Evolutionary conservation across 1,140 invertebrate species (phyloP), one percentile per base, ranked within the genome.

Genomic region (Oryzaephilus surinamensis): DNA sequence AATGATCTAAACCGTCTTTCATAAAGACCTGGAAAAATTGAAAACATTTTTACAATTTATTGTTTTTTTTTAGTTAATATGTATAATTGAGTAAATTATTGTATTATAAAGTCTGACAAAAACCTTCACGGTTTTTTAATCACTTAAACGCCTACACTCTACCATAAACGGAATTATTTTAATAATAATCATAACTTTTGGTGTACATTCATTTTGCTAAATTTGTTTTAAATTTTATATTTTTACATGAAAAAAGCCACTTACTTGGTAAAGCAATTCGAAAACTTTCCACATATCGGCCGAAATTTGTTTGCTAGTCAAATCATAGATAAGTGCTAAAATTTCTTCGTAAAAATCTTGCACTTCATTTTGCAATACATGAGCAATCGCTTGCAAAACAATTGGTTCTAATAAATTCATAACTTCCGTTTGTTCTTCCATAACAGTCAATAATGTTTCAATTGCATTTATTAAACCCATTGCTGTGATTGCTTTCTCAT

Each of bases 401-500:
- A 87, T 88, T 15, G 91, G 90, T 65, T 97, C 92, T 21, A 99
- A 67, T 53, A 87, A 77, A n/a, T 70, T 67, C 65, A 95, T 79
- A 28, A 98, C 84, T 59, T 88, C 76, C 0, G 82, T 79, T 48
- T 92, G 82, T 38, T 94, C 83, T 57, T 95, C 92, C 86, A 97
- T 93, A 5, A 96, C 89, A 45, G 77, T 85, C 0, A 98, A 63
- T 27, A 99, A 72, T 0, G 91, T 97, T 64, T 98, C 92, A 61
- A 99, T 90, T 2, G 96, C 97, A 57, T 91, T 96, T 1, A 99
- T 66, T 2, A 98, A 69, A 30, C 93, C 94, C 84, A 99, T 96
- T 2, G 94, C 91, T 7, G 92, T 92, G 29, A 98, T 94, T 10
- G 92, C 90, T 57, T 96, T 97, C 56, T 99, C 95, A 59, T 97